A percentile compares a stretch with the other conserved stretches of the same genome.
These are phyloP conservation scores for Synergus gifuensis DNA, from an alignment of 2,888 invertebrate genomes.

Conservation along the genomic window DNA sequence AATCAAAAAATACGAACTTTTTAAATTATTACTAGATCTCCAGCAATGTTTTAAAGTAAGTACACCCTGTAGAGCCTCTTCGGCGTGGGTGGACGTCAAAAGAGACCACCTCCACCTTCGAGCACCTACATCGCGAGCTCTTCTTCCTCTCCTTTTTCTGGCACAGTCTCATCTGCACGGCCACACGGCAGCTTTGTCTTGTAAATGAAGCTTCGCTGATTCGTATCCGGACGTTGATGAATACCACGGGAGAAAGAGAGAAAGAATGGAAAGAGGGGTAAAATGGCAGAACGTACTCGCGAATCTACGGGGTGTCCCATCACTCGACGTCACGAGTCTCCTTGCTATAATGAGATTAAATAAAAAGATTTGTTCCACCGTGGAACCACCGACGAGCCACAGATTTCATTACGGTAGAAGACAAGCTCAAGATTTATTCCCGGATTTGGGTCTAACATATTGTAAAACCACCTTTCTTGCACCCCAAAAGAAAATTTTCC, in stretches of 20 bases:
- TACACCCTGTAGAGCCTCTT: constrained; percentile 68
- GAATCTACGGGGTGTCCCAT: constrained; percentile 42
- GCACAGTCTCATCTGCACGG: constrained; percentile 60
- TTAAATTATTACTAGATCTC: not conserved
- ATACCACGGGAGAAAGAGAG: constrained; percentile 64
- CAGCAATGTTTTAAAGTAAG: not conserved
- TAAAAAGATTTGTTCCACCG: constrained; percentile 38
- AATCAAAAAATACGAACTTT: not conserved
- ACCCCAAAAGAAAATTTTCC: not conserved
- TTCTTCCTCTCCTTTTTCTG: constrained; percentile 29
- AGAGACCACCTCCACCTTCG: constrained; percentile 18
- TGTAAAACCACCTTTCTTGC: not conserved
- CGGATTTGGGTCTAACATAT: constrained; percentile 22
- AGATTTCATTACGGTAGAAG: constrained; percentile 28
- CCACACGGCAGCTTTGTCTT: constrained; percentile 76
- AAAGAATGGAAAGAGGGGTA: constrained; percentile 43
- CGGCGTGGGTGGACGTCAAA: constrained; percentile 70
- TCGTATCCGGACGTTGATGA: constrained; percentile 77
- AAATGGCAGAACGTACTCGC: constrained; percentile 33
- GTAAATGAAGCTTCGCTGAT: constrained; percentile 77
- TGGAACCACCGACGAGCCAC: constrained; percentile 10
- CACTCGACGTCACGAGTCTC: constrained; percentile 39
- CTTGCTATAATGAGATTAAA: constrained; percentile 38
- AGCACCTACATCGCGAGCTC: constrained; percentile 34
- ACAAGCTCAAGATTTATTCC: constrained; percentile 20